These are phyloP conservation scores for Nansenia antarctica DNA, from an alignment of 2,113 vertebrate genomes.

Conservation along the genomic window DNA sequence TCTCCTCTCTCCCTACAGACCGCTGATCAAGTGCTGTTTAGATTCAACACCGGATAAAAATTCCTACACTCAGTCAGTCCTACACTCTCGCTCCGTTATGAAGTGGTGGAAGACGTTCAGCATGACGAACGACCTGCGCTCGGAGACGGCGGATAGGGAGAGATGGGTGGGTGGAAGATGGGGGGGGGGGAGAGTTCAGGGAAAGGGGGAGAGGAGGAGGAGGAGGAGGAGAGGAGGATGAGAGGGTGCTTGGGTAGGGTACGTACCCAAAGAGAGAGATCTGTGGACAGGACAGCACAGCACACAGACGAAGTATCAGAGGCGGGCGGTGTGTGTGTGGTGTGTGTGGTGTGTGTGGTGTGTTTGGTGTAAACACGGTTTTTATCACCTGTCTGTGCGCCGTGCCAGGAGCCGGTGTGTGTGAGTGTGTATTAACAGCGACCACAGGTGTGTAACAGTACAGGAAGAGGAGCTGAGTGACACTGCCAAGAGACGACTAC, in stretches of 20 bases:
- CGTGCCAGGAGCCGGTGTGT: slow-evolving; percentile 57
- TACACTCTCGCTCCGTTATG: slow-evolving; percentile 36
- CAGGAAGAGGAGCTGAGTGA: too few species aligned
- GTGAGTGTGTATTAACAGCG: slow-evolving; percentile 53
- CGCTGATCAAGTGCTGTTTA: slow-evolving; percentile 65
- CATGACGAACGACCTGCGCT: slow-evolving; percentile 19
- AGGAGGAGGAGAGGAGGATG: background rate
- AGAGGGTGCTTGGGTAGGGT: background rate
- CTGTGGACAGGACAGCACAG: slow-evolving; percentile 7
- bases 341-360: too few species aligned
- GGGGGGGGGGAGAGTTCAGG: too few species aligned
- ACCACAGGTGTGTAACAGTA: slow-evolving; percentile 49
- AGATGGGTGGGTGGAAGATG: background rate
- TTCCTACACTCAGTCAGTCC: slow-evolving; percentile 55
- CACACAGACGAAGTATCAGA: slow-evolving; percentile 33
- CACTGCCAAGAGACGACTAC: too few species aligned
- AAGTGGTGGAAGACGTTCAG: slow-evolving; percentile 35
- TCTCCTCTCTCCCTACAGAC: slow-evolving; percentile 4
- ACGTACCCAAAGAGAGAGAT: background rate
- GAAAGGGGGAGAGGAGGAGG: background rate
- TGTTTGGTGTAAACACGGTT: too few species aligned
- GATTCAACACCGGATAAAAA: slow-evolving; percentile 60
- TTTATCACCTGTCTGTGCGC: slow-evolving; percentile 56
- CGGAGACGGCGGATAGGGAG: background rate
- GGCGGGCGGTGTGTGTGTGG: too few species aligned